Conservation (phyloP, 2,797 vertebrate genomes). For the Galaxias olidus region DNA sequence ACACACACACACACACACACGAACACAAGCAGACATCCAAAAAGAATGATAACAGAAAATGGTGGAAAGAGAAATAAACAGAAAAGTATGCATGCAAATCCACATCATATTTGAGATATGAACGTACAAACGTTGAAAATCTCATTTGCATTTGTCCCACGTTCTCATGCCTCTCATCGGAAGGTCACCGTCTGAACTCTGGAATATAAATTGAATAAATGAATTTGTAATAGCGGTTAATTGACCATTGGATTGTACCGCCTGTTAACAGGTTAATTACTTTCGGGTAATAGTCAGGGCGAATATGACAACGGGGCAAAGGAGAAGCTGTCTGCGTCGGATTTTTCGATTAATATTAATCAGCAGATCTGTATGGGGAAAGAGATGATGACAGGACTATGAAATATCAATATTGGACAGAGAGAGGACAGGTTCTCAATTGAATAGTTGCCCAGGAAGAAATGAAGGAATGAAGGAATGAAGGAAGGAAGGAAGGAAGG, state of each 20-base stretch:
- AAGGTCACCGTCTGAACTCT: conserved; percentile 39
- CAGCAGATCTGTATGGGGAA: conserved; percentile 45
- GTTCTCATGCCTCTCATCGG: conserved; percentile 19
- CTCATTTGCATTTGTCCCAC: conserved; percentile 22
- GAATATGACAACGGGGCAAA: conserved; percentile 45
- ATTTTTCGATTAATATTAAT: conserved; percentile 69
- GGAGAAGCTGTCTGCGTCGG: conserved; percentile 54
- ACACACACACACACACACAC: not conserved
- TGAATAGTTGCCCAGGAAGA: too few relatives aligned
- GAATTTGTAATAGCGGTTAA: conserved; percentile 53
- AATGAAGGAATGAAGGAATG: not conserved
- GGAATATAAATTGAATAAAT: conserved; percentile 47
- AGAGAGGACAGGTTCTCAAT: too few relatives aligned
- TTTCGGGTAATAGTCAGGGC: conserved; percentile 61
- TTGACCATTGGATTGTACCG: conserved; percentile 48
- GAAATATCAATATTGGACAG: not conserved
- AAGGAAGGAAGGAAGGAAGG: not conserved
- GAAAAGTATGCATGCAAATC: too few relatives aligned
- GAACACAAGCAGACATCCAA: not conserved
- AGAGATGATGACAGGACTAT: conserved; percentile 40
- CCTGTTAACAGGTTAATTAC: conserved; percentile 68
- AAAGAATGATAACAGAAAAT: too few relatives aligned
- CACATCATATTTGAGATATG: too few relatives aligned
- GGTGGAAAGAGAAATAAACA: too few relatives aligned
- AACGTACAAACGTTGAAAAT: not conserved